Percentiles rank a stretch among this genome's conserved stretches.
These are phyloP conservation scores for Periophthalmus modestus DNA, from an alignment of 2,113 vertebrate species.

Conservation along the genomic window DNA sequence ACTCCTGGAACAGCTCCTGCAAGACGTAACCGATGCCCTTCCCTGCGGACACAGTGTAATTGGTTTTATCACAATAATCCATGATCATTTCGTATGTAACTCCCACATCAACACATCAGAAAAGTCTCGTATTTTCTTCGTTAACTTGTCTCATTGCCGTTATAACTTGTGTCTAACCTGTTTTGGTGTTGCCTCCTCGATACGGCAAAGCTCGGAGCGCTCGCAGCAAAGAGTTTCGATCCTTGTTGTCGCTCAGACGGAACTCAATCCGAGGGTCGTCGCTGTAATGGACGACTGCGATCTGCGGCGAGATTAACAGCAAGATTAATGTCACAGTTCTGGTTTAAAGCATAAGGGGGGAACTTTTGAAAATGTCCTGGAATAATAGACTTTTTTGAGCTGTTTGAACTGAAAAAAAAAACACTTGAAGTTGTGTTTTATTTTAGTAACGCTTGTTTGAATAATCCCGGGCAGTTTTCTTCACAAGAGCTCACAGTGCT, in stretches of 20 bases:
- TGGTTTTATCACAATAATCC: neutral
- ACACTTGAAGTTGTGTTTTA: too few species aligned
- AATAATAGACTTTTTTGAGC: neutral
- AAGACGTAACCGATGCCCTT: constrained; percentile 83
- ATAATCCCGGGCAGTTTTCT: too few species aligned
- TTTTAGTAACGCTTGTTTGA: too few species aligned
- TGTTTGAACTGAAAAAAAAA: too few species aligned
- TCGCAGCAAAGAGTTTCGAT: constrained; percentile 80
- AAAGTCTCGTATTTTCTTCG: neutral
- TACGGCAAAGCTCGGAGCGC: constrained; percentile 79
- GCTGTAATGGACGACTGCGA: constrained; percentile 87
- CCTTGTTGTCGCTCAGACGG: constrained; percentile 76
- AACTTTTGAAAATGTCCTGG: neutral
- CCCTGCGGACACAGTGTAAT: constrained; percentile 64
- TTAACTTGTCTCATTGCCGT: neutral
- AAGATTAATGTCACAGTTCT: constrained; percentile 1
- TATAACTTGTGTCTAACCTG: constrained; percentile 73
- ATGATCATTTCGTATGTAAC: neutral
- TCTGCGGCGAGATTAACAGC: constrained; percentile 64
- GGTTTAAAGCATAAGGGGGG: neutral
- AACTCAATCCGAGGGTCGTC: constrained; percentile 86
- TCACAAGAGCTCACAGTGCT: too few species aligned
- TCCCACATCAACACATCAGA: neutral
- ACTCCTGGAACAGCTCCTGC: constrained; percentile 83
- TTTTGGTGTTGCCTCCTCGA: constrained; percentile 86